Evolutionary conservation across 2,888 invertebrate species (phyloP), one percentile per base, ranked within the genome.

Genomic region (Apotomis betuletana): DNA sequence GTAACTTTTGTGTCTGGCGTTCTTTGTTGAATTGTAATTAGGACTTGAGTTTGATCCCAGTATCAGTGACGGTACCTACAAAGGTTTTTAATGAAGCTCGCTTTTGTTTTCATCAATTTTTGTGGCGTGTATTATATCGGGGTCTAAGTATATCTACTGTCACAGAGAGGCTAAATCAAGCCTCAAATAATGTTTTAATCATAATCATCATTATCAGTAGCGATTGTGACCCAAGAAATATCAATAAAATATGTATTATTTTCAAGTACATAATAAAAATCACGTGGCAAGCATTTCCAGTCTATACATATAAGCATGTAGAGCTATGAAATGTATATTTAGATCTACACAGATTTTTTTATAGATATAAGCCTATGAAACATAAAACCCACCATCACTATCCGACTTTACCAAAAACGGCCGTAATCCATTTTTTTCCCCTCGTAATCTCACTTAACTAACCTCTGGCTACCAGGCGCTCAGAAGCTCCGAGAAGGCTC

Each of bases 381-480:
- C 1, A 5, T 41, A 5, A 41, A 6, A 6, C 6, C 41, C 1
- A 41, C 41, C 6, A 41, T 41, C 41, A 6, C 49, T 49, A 49
- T 9, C 9, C 49, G 9, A 49, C 49, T 49, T 49, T 49, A n/a
- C 49, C n/a, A 52, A 51, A 62, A 62, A 38, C 38, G n/a, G 9
- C 36, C 41, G 54, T 44, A 67, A 58, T 49, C 67, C 49, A 13
- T 27, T 61, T 60, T 65, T 60, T 61, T 61, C 3, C 6, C 27
- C 49, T 67, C 41, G 55, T 71, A 71, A 67, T 57, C 70, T 61
- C 61, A 51, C 68, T 72, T 68, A 15, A 62, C 62, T 63, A 63
- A 71, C 70, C 70, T 70, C 68, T 58, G 58, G 74, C 75, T 85
- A 85, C 82, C 81, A 84, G 84, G 84, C 75, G 70, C 65, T 65